These are phyloP conservation scores for Trogon surrucura DNA, from an alignment of 2,113 vertebrate species.

Conservation along the genomic window DNA sequence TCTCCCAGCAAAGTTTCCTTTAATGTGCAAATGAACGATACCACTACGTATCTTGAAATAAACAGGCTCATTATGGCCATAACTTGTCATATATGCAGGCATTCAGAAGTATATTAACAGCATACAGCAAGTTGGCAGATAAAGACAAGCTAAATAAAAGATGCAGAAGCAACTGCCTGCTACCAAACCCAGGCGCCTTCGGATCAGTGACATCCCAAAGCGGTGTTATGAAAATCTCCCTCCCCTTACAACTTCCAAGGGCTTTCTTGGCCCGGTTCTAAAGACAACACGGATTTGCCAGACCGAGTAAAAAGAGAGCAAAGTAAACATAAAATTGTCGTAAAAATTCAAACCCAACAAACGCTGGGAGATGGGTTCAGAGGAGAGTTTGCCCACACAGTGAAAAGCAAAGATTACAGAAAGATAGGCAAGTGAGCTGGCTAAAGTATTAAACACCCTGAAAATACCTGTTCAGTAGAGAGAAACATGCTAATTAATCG, in stretches of 20 bases:
- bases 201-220: neutral
- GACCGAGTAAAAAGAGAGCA: neutral
- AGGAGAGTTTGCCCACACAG: neutral
- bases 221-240: neutral
- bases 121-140: neutral
- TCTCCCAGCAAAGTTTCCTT: conserved; percentile 14
- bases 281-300: neutral
- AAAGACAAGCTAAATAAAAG: neutral
- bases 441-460: neutral
- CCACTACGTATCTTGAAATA: neutral
- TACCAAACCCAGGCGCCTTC: neutral
- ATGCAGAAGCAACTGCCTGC: neutral
- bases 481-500: neutral
- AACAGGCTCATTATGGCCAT: conserved; percentile 4
- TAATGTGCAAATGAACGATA: conserved; percentile 36
- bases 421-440: neutral
- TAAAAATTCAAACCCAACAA: neutral
- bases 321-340: neutral
- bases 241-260: neutral
- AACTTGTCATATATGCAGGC: neutral
- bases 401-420: neutral
- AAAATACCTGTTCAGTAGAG: neutral
- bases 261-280: neutral
- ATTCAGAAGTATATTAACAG: neutral
- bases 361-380: neutral